Base-by-base conservation (phyloP, 2,888 invertebrate genomes). In the Callyntrura sp. region DNA sequence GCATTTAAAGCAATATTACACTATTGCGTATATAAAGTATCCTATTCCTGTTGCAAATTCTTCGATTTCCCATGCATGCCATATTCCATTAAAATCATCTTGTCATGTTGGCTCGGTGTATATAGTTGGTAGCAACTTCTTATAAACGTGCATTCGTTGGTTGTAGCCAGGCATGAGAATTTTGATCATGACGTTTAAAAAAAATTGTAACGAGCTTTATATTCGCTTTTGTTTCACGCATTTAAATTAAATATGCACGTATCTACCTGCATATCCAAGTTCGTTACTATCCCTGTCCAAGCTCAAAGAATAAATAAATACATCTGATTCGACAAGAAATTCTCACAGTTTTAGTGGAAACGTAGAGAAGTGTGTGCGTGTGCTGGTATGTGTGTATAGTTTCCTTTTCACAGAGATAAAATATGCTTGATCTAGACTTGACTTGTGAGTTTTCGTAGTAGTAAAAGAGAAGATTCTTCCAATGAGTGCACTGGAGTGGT, bases 161-260 rank as follows among this genome's bases (percentile, higher is more conserved):
- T n/a, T n/a, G n/a, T n/a, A n/a, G n/a, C n/a, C n/a, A n/a, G n/a
- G 51, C 55, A 55, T 78, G 78, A 28, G 78, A 78, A 78, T 55
- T 35, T 51, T 55, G 55, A 78, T 68, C 68, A 43, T n/a, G 17
- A 68, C 43, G 68, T 68, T 68, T 28, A 35, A 55, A 68, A 68
- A 60, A 28, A 65, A 68, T 65, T 65, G 0, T 0, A 55, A n/a
- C 3, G 12, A 5, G 12, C 25, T 65, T 65, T 17, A 25, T 55
- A 65, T 25, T 28, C 20, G 25, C 25, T 11, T 25, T 12, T 6
- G 23, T 14, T 20, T 11, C 23, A 12, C 65, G 0, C 23, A 25
- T 23, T 23, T 12, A 23, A 25, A 25, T 12, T 55, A 3, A 9
- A 55, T 23, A 6, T 60, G 17, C 23, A n/a, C n/a, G n/a, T n/a